Conservation (phyloP, 2,113 vertebrate genomes). For the Craseonycteris thonglongyai region DNA sequence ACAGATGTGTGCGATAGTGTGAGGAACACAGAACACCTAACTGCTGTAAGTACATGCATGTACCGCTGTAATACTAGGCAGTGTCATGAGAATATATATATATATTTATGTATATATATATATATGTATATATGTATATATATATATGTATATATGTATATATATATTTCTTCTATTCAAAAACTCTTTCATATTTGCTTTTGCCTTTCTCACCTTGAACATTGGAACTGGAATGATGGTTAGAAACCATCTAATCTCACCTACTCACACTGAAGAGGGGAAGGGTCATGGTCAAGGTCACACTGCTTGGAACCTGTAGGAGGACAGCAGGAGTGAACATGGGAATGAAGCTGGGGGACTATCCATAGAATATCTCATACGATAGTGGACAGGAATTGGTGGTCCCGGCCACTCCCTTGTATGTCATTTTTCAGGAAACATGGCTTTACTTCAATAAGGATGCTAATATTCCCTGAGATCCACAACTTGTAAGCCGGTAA, state of each 20-base stretch:
- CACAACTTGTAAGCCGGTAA: background rate
- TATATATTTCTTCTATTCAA: background rate
- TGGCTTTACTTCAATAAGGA: background rate
- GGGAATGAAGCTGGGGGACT: background rate
- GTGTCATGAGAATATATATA: too few species aligned
- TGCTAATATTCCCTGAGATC: background rate
- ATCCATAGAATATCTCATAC: background rate
- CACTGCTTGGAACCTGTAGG: background rate
- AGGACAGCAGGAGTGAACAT: background rate
- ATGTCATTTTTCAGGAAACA: background rate
- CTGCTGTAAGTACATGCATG: rapidly evolving
- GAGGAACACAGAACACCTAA: too few species aligned
- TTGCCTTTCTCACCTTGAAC: background rate
- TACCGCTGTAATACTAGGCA: background rate
- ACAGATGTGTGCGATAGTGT: rapidly evolving
- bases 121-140: too few species aligned
- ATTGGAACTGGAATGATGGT: background rate
- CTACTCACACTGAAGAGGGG: background rate
- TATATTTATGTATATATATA: too few species aligned
- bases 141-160: too few species aligned
- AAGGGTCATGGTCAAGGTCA: background rate
- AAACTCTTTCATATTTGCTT: background rate
- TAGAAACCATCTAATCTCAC: background rate
- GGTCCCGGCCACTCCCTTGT: background rate
- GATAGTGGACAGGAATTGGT: background rate